A percentile compares a stretch with the other conserved stretches of the same genome.
These are phyloP conservation scores for Pithys albifrons DNA, from an alignment of 2,113 vertebrate species.

Conservation along the genomic window DNA sequence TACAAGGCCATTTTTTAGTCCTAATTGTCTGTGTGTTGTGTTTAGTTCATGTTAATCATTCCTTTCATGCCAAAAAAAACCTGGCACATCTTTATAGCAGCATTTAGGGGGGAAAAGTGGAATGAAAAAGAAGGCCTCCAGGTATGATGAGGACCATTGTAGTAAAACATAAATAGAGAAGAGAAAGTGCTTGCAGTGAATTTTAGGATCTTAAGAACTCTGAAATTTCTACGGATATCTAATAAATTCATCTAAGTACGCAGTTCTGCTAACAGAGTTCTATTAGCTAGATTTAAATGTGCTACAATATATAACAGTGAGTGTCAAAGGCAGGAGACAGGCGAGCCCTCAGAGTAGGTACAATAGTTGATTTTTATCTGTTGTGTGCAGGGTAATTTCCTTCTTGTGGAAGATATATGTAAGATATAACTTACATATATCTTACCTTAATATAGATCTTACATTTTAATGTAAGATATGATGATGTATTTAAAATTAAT, in stretches of 20 bases:
- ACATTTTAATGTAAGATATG: not conserved
- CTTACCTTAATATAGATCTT: not conserved
- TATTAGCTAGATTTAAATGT: not conserved
- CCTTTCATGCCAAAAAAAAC: not conserved
- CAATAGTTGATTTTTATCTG: not conserved
- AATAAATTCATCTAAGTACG: not conserved
- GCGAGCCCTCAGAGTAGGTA: not conserved
- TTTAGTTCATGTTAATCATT: not conserved
- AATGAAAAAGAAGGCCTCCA: not conserved
- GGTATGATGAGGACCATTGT: not conserved
- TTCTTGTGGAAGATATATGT: not conserved
- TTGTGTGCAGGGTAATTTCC: not conserved
- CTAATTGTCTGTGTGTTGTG: not conserved
- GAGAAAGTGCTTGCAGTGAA: not conserved
- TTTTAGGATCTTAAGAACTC: not conserved
- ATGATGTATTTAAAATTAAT: not conserved
- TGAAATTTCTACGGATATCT: not conserved
- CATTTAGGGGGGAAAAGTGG: fast-evolving
- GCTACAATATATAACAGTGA: not conserved
- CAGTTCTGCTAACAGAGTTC: not conserved
- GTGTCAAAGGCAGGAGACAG: not conserved
- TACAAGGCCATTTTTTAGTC: not conserved
- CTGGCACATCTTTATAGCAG: not conserved
- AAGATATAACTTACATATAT: not conserved
- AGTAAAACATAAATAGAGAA: not conserved